A percentile compares a stretch with the other conserved stretches of the same genome.
phyloP scores from a whole-genome alignment of 2,797 vertebrate genomes.

The Coregonus suidteri region DNA sequence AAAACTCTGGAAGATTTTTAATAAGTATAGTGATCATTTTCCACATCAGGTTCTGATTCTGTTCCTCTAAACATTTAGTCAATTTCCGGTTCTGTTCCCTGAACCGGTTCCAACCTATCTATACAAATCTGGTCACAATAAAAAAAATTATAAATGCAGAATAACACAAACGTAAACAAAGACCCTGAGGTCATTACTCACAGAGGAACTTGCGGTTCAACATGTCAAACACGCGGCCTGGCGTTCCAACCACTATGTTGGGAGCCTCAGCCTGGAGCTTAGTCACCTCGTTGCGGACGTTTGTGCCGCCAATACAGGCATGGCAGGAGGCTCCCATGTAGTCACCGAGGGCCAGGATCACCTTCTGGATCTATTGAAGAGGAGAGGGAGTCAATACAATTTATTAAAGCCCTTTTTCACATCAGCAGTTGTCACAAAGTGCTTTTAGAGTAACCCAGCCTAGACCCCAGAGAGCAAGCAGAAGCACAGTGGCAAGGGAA shows the following conservation, averaged over 20 bases:
- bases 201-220: constrained; percentile 83
- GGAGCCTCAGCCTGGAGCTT: constrained; percentile 87
- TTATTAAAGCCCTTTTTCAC: not conserved
- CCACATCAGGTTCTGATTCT: no score
- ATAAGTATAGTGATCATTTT: no score
- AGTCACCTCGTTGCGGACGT: constrained; percentile 83
- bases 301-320: constrained; percentile 92
- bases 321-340: constrained; percentile 91
- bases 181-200: constrained; percentile 66
- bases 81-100: no score
- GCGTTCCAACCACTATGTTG: constrained; percentile 89
- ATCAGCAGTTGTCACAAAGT: not conserved
- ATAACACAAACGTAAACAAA: not conserved
- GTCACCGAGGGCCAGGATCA: constrained; percentile 90
- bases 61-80: no score
- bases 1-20: no score
- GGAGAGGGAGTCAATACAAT: not conserved
- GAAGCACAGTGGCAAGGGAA: not conserved
- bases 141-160: no score
- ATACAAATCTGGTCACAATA: no score
- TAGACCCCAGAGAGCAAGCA: not conserved
- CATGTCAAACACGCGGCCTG: constrained; percentile 90
- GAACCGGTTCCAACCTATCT: no score
- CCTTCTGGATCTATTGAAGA: constrained; percentile 86
- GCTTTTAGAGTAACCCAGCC: not conserved